These are phyloP conservation scores for Hymenochirus boettgeri DNA, from an alignment of 2,113 vertebrate species.

Conservation along the genomic window DNA sequence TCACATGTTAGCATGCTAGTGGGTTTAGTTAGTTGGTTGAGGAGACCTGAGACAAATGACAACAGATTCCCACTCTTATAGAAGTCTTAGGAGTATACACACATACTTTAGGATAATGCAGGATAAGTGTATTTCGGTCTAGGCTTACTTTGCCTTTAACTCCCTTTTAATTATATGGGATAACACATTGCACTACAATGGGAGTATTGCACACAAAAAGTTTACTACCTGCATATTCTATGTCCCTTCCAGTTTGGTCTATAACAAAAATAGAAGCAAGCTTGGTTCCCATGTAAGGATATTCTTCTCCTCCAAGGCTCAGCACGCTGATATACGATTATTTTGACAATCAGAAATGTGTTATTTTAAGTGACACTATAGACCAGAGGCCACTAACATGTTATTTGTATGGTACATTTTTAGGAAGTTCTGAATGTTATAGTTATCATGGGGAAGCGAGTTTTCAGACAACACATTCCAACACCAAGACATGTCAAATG, in stretches of 20 bases:
- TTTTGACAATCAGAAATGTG: constrained; percentile 71
- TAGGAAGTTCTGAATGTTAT: constrained; percentile 44
- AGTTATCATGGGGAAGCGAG: constrained; percentile 40
- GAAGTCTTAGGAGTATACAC: too few relatives aligned
- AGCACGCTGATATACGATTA: constrained; percentile 59
- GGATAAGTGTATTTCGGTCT: too few relatives aligned
- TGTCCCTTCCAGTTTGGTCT: neutral
- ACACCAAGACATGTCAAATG: constrained; percentile 1
- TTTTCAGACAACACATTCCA: constrained; percentile 46
- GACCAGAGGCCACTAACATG: constrained; percentile 62
- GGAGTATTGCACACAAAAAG: too few relatives aligned
- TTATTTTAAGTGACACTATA: constrained; percentile 63
- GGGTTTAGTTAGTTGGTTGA: too few relatives aligned
- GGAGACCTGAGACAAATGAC: too few relatives aligned
- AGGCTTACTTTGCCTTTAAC: too few relatives aligned
- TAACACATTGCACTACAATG: too few relatives aligned
- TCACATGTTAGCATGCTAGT: too few relatives aligned
- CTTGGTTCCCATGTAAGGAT: constrained; percentile 63
- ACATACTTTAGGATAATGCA: too few relatives aligned
- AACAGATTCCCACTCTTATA: too few relatives aligned
- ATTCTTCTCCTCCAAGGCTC: constrained; percentile 58
- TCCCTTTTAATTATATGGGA: too few relatives aligned
- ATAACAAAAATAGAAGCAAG: constrained; percentile 47
- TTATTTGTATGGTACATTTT: constrained; percentile 50
- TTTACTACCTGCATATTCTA: too few relatives aligned